Evolutionary conservation across 2,797 vertebrate species (phyloP).

Genomic region (Hypotaenidia philippensis): DNA sequence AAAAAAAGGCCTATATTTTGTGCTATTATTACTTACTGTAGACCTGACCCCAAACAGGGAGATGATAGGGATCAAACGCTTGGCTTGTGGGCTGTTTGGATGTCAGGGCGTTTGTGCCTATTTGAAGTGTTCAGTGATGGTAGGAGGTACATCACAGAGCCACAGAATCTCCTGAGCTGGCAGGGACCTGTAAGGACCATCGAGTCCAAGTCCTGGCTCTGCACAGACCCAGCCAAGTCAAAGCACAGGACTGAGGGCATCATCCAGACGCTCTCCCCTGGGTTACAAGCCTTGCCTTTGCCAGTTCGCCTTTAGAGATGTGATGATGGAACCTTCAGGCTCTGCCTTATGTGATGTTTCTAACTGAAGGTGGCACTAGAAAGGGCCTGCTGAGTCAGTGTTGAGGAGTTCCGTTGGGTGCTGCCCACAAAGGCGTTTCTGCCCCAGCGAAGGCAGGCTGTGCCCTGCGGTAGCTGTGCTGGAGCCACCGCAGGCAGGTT

Average conservation of each 20-base stretch:
- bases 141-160: background rate
- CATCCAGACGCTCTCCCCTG: no score
- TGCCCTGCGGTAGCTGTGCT: background rate
- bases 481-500: background rate
- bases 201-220: no score
- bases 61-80: rapidly evolving
- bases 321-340: background rate
- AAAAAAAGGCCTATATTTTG: background rate
- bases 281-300: background rate
- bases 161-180: no score
- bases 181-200: no score
- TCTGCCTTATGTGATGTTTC: background rate
- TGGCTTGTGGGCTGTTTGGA: background rate
- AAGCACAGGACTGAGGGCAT: no score
- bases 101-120: background rate
- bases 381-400: rapidly evolving
- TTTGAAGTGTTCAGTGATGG: background rate
- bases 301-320: background rate
- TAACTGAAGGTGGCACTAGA: background rate
- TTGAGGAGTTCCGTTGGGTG: background rate
- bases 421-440: background rate
- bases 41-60: background rate
- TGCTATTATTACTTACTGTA: background rate
- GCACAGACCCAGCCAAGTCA: no score
- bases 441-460: background rate